A percentile compares a stretch with the other conserved stretches of the same genome.
phyloP scores from a whole-genome alignment of 2,113 vertebrate genomes.

The Chaetorhynchus papuensis region DNA sequence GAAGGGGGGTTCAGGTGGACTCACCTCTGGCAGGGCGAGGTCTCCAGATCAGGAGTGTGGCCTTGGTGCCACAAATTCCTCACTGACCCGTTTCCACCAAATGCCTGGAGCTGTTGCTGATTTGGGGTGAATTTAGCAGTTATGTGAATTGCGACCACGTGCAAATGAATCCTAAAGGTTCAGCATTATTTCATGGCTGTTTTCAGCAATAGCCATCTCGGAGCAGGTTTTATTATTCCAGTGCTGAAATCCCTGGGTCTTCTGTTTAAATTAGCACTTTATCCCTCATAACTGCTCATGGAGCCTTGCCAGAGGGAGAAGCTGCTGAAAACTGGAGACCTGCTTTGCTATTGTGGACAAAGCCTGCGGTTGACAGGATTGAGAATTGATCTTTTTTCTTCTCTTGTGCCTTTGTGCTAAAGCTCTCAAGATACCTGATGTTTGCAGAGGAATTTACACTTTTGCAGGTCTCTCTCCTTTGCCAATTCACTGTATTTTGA shows the following conservation, averaged over 20 bases:
- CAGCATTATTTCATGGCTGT: background rate
- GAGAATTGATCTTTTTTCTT: background rate
- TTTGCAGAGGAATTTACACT: background rate
- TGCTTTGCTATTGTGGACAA: background rate
- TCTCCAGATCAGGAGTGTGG: background rate
- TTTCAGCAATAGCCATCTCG: background rate
- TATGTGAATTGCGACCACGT: background rate
- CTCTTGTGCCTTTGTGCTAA: background rate
- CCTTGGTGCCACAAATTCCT: rapidly evolving
- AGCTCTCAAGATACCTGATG: background rate
- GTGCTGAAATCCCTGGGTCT: background rate
- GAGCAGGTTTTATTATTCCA: background rate
- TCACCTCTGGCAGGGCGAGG: rapidly evolving
- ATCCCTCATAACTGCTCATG: background rate
- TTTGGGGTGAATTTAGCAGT: background rate
- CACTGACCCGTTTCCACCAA: background rate
- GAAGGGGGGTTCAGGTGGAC: background rate
- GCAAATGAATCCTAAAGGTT: background rate
- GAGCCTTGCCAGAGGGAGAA: background rate
- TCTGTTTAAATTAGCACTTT: background rate
- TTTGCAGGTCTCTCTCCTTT: background rate
- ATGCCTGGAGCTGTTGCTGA: background rate
- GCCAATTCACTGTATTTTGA: rapidly evolving
- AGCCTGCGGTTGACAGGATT: background rate
- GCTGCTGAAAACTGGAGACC: background rate